A percentile compares a stretch with the other conserved stretches of the same genome.
phyloP scores from a whole-genome alignment of 2,797 vertebrate genomes.

The Salarias fasciatus region DNA sequence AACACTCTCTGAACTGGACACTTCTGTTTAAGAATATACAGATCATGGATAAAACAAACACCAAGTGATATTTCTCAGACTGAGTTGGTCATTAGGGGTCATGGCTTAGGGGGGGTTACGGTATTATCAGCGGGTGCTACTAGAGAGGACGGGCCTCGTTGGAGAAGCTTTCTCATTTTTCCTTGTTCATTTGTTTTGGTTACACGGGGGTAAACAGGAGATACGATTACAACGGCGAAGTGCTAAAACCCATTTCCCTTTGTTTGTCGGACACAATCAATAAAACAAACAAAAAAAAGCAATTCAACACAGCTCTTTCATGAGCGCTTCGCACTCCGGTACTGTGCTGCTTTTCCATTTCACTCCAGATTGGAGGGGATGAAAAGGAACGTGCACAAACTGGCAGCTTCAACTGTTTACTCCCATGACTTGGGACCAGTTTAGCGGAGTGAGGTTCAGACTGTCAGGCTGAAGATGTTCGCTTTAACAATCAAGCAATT shows the following conservation, averaged over 20 bases:
- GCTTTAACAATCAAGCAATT: slow-evolving; percentile 7
- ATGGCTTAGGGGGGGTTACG: slow-evolving; percentile 11
- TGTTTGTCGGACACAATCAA: slow-evolving; percentile 34
- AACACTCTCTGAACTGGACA: too few species aligned
- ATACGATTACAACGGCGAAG: slow-evolving; percentile 17
- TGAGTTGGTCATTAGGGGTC: slow-evolving; percentile 6
- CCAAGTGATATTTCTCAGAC: too few species aligned
- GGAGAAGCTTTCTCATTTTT: not conserved
- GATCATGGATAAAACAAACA: too few species aligned
- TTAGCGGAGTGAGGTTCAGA: slow-evolving; percentile 12
- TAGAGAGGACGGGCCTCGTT: not conserved
- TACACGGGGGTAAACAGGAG: not conserved
- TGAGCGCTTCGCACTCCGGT: slow-evolving; percentile 4
- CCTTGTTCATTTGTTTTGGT: slow-evolving; percentile 21
- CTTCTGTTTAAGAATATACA: too few species aligned
- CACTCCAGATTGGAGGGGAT: slow-evolving; percentile 20
- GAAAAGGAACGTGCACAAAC: slow-evolving; percentile 20
- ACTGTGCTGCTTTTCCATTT: slow-evolving; percentile 10
- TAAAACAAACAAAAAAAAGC: slow-evolving; percentile 29
- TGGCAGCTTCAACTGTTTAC: slow-evolving; percentile 48
- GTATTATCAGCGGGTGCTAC: slow-evolving; percentile 13
- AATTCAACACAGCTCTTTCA: slow-evolving; percentile 37
- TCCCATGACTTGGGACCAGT: slow-evolving; percentile 52
- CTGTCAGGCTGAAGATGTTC: slow-evolving; percentile 2
- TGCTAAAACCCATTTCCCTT: slow-evolving; percentile 22